Evolutionary conservation across 1,140 invertebrate species (phyloP).

Genomic region (Hylaeus anthracinus): DNA sequence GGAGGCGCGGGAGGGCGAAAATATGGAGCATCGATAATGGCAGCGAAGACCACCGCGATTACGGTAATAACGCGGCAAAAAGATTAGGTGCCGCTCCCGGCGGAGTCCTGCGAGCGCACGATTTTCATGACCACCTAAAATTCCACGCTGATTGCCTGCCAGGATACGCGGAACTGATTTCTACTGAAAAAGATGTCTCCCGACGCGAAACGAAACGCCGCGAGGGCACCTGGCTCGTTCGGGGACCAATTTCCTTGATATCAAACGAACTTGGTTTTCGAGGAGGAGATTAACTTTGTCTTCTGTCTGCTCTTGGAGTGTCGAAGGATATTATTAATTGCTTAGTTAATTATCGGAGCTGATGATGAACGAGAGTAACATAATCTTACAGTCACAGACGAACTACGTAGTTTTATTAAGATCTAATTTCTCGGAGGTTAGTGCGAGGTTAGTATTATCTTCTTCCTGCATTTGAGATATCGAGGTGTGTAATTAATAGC

Average conservation of each 20-base stretch:
- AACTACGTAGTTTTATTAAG: too few species aligned
- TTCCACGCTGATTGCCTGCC: slow-evolving; percentile 28
- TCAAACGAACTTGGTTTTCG: not conserved
- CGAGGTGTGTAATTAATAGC: too few species aligned
- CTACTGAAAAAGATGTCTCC: slow-evolving; percentile 1
- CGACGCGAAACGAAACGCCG: not conserved
- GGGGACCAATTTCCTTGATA: not conserved
- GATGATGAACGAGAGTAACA: too few species aligned
- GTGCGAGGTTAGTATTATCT: not conserved
- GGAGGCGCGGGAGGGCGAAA: slow-evolving; percentile 33
- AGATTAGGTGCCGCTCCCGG: slow-evolving; percentile 26
- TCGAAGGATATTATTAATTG: too few species aligned
- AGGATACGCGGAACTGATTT: slow-evolving; percentile 13
- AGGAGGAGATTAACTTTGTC: not conserved
- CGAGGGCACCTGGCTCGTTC: not conserved
- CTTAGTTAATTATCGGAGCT: too few species aligned
- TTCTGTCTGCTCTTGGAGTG: too few species aligned
- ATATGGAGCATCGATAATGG: slow-evolving; percentile 52
- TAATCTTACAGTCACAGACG: too few species aligned
- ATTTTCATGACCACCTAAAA: slow-evolving; percentile 35
- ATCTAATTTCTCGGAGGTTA: too few species aligned
- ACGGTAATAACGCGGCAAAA: slow-evolving; percentile 39
- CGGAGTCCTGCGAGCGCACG: not conserved
- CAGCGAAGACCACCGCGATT: slow-evolving; percentile 33
- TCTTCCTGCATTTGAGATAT: too few species aligned